Base-by-base conservation (phyloP, 2,113 vertebrate species). In the Galeopterus variegatus region DNA sequence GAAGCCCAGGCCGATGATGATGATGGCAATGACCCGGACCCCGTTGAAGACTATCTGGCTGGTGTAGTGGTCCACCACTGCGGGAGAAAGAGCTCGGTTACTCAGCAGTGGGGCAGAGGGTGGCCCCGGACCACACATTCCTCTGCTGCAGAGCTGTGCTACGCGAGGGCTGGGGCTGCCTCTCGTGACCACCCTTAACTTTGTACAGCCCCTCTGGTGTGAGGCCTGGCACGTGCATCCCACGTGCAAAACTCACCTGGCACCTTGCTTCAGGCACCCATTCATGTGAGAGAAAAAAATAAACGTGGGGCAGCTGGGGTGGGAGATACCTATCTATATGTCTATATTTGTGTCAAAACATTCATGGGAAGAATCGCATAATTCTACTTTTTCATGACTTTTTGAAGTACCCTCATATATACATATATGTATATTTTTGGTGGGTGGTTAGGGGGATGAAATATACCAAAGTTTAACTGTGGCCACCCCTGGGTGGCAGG, bases 1-100 rank as follows among this genome's bases (percentile, higher is more conserved):
- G 98, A 99, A 99, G 86, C 99, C 99, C 99, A 99, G 98, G 98
- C 99, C 99, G 77, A 99, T 99, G 98, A 99, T 99, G 98, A 99
- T 97, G 95, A 99, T 99, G 73, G 99, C 99, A 0, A 99, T 99
- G 97, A 99, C 99, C 67, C 99, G 99, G 94, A 99, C 99, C 1
- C 99, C 99, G 94, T 99, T 99, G 99, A 99, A 99, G 98, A 99
- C 97, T 76, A 99, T 99, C 97, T 99, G 99, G 98, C 99, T 99
- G 6, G 99, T 99, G 98, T 99, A 99, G 98, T 99, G 98, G 98
- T 99, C 99, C 48, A 99, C 99, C 98, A 99, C 99, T 99, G 99
- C 10, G 87, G 93, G 88, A 91, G 92, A 98, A 58, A 98, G 97
- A 76, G 96, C 97, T 86, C 0, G 0, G 95, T 97, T 90, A 98